Conservation (phyloP, 1,140 invertebrate species). For the Drosophila parvula region DNA sequence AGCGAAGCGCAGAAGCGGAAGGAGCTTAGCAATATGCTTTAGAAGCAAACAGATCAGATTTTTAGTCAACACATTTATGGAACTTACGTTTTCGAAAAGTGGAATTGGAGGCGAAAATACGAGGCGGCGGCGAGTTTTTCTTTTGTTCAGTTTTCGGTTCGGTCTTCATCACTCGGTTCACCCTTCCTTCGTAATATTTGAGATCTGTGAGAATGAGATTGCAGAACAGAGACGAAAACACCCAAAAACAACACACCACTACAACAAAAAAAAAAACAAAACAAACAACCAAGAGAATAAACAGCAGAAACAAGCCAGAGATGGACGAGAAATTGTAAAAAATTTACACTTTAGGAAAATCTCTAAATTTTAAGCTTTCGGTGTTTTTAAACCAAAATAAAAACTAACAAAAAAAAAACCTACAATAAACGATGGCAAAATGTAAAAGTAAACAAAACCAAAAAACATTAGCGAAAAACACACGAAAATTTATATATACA, state of each 20-base stretch:
- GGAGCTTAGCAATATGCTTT: conserved; percentile 48
- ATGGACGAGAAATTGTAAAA: conserved; percentile 71
- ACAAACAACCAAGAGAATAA: conserved; percentile 20
- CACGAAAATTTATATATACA: conserved; percentile 54
- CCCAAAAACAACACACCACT: conserved; percentile 15
- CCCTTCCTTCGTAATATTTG: conserved; percentile 38
- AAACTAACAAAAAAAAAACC: conserved; percentile 47
- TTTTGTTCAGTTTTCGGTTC: conserved; percentile 12
- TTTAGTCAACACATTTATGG: conserved; percentile 13
- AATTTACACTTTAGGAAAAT: conserved; percentile 82
- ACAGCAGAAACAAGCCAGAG: conserved; percentile 21
- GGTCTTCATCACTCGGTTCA: conserved; percentile 21
- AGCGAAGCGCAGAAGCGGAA: conserved; percentile 17
- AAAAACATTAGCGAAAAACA: conserved; percentile 61
- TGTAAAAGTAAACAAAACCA: conserved; percentile 44
- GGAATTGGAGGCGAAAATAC: not conserved
- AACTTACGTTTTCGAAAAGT: conserved; percentile 7
- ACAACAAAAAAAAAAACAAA: conserved; percentile 11
- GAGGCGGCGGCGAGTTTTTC: conserved; percentile 5
- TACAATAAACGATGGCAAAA: conserved; percentile 42
- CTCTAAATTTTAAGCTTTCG: conserved; percentile 84
- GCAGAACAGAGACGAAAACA: conserved; percentile 32
- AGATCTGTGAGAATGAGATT: conserved; percentile 17
- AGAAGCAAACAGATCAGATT: conserved; percentile 34
- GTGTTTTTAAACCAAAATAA: conserved; percentile 81